A percentile compares a stretch with the other conserved stretches of the same genome.
Conservation (phyloP, 2,113 vertebrate genomes). For the Sturnus vulgaris region DNA sequence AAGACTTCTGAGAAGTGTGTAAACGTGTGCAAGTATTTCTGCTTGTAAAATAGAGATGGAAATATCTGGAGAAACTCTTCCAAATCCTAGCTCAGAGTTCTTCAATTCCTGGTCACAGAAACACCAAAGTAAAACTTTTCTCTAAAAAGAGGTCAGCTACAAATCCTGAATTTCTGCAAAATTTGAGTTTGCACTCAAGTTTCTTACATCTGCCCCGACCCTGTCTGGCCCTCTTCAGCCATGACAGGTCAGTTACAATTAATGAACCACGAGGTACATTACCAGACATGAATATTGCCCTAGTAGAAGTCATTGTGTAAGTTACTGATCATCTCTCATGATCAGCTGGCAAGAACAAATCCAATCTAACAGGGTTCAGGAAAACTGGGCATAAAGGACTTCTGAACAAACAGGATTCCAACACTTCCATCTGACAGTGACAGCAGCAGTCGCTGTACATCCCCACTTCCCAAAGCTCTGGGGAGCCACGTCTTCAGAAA, state of each 20-base stretch:
- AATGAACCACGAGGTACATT: accelerated
- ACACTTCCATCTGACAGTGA: not conserved
- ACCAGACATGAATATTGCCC: not conserved
- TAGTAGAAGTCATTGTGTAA: not conserved
- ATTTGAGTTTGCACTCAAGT: not conserved
- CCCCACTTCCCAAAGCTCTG: not conserved
- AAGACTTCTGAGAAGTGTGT: not conserved
- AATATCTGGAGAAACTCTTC: not conserved
- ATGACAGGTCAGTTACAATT: not conserved
- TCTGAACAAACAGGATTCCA: not conserved
- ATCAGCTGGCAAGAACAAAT: not conserved
- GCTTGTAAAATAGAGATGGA: not conserved
- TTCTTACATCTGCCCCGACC: not conserved
- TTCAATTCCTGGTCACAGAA: not conserved
- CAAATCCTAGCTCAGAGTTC: not conserved
- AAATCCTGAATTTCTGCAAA: not conserved
- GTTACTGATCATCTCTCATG: not conserved
- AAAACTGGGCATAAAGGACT: not conserved
- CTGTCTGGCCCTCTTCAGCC: not conserved
- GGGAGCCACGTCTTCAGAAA: slow-evolving; percentile 26
- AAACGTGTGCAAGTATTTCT: not conserved
- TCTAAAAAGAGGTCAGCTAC: not conserved
- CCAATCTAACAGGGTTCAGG: not conserved
- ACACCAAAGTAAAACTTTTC: not conserved
- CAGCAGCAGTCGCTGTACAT: slow-evolving; percentile 6